Evolutionary conservation across 2,797 vertebrate genomes (phyloP).

Genomic region (Notolabrus celidotus): DNA sequence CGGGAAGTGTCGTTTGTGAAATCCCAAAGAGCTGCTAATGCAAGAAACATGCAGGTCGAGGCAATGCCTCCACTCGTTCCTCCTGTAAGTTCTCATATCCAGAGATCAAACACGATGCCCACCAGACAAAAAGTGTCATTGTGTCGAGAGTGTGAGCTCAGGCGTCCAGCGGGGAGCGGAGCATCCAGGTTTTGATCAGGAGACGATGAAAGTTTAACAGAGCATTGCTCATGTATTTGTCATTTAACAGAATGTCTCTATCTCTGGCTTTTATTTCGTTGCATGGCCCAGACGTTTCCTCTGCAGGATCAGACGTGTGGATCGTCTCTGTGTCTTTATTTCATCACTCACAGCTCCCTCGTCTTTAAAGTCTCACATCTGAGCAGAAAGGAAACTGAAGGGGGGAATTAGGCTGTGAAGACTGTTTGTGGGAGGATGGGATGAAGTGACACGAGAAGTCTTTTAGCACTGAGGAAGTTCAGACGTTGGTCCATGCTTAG

Average conservation of each 20-base stretch:
- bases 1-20: background rate
- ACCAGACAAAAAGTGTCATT: slow-evolving; percentile 12
- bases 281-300: background rate
- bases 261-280: slow-evolving; percentile 10
- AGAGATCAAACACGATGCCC: slow-evolving; percentile 33
- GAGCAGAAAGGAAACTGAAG: background rate
- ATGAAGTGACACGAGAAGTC: background rate
- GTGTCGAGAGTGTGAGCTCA: background rate
- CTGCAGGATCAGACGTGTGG: slow-evolving; percentile 8
- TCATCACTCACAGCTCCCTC: slow-evolving; percentile 20
- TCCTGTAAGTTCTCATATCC: slow-evolving; percentile 26
- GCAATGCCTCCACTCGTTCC: slow-evolving; percentile 4
- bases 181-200: slow-evolving; percentile 35
- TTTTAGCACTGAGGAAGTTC: slow-evolving; percentile 21
- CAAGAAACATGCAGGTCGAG: background rate
- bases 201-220: slow-evolving; percentile 31
- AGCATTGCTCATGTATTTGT: slow-evolving; percentile 27
- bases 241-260: slow-evolving; percentile 27
- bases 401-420: background rate
- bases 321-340: slow-evolving; percentile 25
- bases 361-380: background rate
- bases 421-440: background rate
- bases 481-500: slow-evolving; percentile 2
- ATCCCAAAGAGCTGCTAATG: slow-evolving; percentile 7
- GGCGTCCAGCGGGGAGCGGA: slow-evolving; percentile 28